Base-by-base conservation (phyloP, 1,140 invertebrate genomes). In the Chlorops oryzae region DNA sequence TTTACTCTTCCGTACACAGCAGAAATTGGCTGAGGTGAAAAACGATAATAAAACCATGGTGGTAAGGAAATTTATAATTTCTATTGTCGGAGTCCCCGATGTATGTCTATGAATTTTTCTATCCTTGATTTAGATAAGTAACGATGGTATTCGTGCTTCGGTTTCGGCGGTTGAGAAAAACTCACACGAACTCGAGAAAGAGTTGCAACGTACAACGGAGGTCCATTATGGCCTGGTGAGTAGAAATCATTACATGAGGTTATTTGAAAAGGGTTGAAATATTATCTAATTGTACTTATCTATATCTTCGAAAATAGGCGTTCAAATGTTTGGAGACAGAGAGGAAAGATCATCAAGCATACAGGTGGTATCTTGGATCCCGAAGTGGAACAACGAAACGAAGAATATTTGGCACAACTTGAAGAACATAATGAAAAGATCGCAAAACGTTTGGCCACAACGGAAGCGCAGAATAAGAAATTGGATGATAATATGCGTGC, bases 401-500 rank as follows among this genome's bases (percentile, higher is more conserved):
- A 58, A 3, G 15, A 27, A 35, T 50, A 41, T n/a, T 54, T 70
- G 7, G 3, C 37, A n/a, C 25, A 42, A 0, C 45, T 69, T 35
- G 69, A 71, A 18, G 47, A 55, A 5, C 48, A 58, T 21, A 44
- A 47, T 39, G 45, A 43, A 5, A 62, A 62, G 45, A 24, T 65
- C 10, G 55, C 54, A 7, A 62, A 57, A 18, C 56, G 56, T 5
- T 43, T 69, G 5, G 39, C 39, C 25, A 54, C 73, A 3, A 59
- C 81, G 0, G 74, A 81, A 51, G 59, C 50, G 2, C 79, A 81
- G 57, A 72, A 80, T 21, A 60, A 66, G 15, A 71, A 69, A 53
- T 63, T 81, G 6, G 78, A 81, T 53, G 76, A 81, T 24, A 75
- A 74, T 56, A 76, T 76, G 73, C 65, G 73, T 34, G 64, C 70